Conservation (phyloP, 2,797 vertebrate species). For the Tokudaia tokunoshimensis region DNA sequence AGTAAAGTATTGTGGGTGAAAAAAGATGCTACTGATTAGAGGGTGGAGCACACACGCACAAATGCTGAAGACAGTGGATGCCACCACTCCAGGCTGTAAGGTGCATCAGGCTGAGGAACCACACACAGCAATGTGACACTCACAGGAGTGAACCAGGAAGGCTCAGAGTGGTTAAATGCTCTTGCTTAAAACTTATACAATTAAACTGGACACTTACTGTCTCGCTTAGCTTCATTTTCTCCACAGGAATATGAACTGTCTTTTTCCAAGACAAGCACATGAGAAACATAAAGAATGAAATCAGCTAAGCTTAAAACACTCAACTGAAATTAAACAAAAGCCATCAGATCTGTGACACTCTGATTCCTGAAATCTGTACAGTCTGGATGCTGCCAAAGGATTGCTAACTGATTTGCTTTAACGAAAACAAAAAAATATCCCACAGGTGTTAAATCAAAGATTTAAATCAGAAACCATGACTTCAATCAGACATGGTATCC, state of each 20-base stretch:
- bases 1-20: not conserved
- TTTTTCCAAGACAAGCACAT: conserved; percentile 37
- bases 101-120: not conserved
- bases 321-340: conserved; percentile 6
- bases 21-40: conserved; percentile 63
- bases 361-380: not conserved
- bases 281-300: not conserved
- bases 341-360: not conserved
- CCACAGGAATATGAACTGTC: not conserved
- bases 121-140: not conserved
- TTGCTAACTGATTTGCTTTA: not conserved
- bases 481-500: not conserved
- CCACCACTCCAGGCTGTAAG: not conserved
- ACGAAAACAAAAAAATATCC: not conserved
- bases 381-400: not conserved
- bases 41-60: not conserved
- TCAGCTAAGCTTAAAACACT: not conserved
- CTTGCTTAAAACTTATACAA: not conserved
- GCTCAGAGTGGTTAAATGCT: not conserved
- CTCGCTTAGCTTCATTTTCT: conserved; percentile 34
- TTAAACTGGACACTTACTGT: not conserved
- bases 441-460: not conserved
- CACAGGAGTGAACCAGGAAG: not conserved
- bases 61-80: conserved; percentile 10
- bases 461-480: not conserved